Evolutionary conservation across 2,797 vertebrate genomes (phyloP).

Genomic region (Sebastes itinus): DNA sequence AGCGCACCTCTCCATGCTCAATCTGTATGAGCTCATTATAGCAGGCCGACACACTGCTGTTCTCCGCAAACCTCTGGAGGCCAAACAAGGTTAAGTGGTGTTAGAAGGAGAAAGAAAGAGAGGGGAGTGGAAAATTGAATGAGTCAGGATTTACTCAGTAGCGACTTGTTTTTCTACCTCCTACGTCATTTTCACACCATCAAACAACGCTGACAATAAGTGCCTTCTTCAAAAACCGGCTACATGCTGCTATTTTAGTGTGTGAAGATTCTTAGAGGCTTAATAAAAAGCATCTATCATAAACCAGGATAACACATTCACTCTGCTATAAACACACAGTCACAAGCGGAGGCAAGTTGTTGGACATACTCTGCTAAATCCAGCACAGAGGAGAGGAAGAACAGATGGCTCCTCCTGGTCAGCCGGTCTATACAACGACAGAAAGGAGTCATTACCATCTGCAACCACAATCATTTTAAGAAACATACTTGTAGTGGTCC

Average conservation of each 20-base stretch:
- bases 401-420: conserved; percentile 92
- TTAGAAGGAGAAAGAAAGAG: conserved; percentile 17
- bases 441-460: conserved; percentile 42
- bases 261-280: neutral
- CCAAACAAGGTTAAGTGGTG: conserved; percentile 31
- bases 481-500: neutral
- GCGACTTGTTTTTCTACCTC: conserved; percentile 19
- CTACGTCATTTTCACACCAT: conserved; percentile 35
- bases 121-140: conserved; percentile 24
- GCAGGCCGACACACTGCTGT: conserved; percentile 89
- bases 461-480: conserved; percentile 4
- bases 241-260: conserved; percentile 5
- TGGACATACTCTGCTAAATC: conserved; percentile 92
- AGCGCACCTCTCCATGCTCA: conserved; percentile 92
- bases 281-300: conserved; percentile 6
- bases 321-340: conserved; percentile 27
- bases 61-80: conserved; percentile 91
- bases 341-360: neutral
- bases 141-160: conserved; percentile 41
- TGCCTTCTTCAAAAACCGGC: conserved; percentile 14
- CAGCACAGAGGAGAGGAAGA: conserved; percentile 91
- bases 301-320: neutral
- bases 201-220: conserved; percentile 10
- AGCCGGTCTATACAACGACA: conserved; percentile 78
- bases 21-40: conserved; percentile 96